A percentile compares a stretch with the other conserved stretches of the same genome.
phyloP scores from a whole-genome alignment of 2,797 vertebrate species.

The Myotis vivesi region DNA sequence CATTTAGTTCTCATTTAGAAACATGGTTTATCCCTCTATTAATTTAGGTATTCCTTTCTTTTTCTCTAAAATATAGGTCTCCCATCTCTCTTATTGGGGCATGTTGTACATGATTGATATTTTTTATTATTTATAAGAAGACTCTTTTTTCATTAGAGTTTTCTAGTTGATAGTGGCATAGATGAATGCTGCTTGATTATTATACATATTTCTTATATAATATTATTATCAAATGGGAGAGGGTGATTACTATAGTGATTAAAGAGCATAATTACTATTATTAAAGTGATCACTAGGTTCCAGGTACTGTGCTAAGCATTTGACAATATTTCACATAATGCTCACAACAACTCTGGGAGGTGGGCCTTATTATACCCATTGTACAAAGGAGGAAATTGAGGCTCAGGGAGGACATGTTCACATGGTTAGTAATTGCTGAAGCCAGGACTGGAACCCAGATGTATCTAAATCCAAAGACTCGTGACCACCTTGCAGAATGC shows the following conservation, averaged over 20 bases:
- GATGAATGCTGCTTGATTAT: neutral
- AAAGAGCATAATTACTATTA: neutral
- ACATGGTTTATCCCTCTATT: neutral
- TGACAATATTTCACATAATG: neutral
- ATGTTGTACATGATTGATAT: neutral
- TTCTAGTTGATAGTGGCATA: neutral
- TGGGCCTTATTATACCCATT: neutral
- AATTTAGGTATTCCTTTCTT: neutral
- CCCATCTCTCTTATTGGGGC: neutral
- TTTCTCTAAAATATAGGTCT: neutral
- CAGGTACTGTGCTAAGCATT: neutral
- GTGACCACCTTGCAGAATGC: neutral
- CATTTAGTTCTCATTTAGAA: neutral
- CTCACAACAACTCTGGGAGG: neutral
- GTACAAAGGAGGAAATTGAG: neutral
- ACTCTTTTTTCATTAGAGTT: neutral
- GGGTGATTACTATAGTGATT: neutral
- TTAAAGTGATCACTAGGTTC: neutral
- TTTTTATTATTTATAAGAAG: neutral
- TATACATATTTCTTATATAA: neutral
- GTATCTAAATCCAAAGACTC: neutral
- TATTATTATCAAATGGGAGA: neutral
- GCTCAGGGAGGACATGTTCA: neutral
- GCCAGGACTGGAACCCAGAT: neutral
- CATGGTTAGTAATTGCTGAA: neutral